These are phyloP conservation scores for Clitarchus hookeri DNA, from an alignment of 2,888 invertebrate species.

Conservation along the genomic window DNA sequence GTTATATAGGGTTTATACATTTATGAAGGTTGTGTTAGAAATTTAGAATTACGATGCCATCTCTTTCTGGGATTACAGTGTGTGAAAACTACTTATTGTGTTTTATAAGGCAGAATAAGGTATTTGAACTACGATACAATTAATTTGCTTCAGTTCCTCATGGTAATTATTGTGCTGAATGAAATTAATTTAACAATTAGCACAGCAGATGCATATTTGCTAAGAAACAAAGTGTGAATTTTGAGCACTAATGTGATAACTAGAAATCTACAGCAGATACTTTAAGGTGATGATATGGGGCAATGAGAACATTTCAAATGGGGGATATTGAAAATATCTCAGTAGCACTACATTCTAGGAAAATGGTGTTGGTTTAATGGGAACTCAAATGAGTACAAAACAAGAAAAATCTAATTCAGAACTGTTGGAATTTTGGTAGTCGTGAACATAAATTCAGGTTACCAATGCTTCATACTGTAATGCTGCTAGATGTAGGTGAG, in stretches of 20 bases:
- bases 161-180: neutral
- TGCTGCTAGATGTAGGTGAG: neutral
- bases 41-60: neutral
- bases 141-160: neutral
- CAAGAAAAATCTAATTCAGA: neutral
- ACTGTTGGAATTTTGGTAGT: neutral
- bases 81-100: neutral
- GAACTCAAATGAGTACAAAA: neutral
- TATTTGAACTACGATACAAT: neutral
- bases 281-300: neutral
- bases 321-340: neutral
- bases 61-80: neutral
- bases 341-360: neutral
- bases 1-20: neutral
- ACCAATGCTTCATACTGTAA: neutral
- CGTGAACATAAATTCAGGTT: neutral
- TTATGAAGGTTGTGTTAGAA: neutral
- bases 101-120: neutral
- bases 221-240: neutral
- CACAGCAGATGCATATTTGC: neutral
- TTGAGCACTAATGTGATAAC: neutral
- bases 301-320: neutral
- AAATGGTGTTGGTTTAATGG: neutral
- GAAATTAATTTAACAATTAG: neutral
- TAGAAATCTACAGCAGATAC: neutral